Base-by-base conservation (phyloP, 2,113 vertebrate genomes). In the Gymnarchus niloticus region DNA sequence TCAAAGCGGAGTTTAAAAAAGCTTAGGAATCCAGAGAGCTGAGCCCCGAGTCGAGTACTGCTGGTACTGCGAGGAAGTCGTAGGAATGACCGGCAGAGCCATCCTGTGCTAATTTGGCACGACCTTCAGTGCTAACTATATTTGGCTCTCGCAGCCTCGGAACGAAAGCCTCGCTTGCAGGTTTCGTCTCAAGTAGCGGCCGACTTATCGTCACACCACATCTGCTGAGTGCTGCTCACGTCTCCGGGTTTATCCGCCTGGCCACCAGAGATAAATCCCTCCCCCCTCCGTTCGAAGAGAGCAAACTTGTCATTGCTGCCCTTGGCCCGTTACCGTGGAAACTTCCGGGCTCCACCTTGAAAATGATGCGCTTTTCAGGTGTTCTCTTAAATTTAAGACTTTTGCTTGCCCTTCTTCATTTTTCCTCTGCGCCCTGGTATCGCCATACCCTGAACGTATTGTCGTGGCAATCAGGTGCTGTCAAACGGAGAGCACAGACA, bases 221-320 rank as follows among this genome's bases (percentile, higher is more conserved):
- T 83, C 82, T 83, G 52, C 56, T 59, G 56, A 37, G 81, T 52
- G 33, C 19, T 56, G 33, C 82, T 51, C 49, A 37, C 82, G 33
- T 83, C 41, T 56, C 82, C 56, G 7, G 52, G 21, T 56, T 83
- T 83, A 83, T 54, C 82, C 44, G 52, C 54, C 82, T 59, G 56
- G 33, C 33, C 82, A 17, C 52, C 19, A 46, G 33, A 57, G 82
- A 83, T 59, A 83, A 83, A 54, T 6, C 37, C 41, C 1, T 37
- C 33, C 9, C 37, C 37, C 73, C 28, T 10, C 56, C 3, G 3
- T 12, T 2, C 49, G 14, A 19, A 73, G 65, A 78, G 73, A 19
- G 46, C 41, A 48, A 21, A 21, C 56, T 44, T 28, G 9, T 19
- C 82, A 46, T 28, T 7, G 3, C 56, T 48, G 52, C 28, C 52